Evolutionary conservation across 2,113 vertebrate species (phyloP).

Genomic region (Cyprinodon brontotheroides): DNA sequence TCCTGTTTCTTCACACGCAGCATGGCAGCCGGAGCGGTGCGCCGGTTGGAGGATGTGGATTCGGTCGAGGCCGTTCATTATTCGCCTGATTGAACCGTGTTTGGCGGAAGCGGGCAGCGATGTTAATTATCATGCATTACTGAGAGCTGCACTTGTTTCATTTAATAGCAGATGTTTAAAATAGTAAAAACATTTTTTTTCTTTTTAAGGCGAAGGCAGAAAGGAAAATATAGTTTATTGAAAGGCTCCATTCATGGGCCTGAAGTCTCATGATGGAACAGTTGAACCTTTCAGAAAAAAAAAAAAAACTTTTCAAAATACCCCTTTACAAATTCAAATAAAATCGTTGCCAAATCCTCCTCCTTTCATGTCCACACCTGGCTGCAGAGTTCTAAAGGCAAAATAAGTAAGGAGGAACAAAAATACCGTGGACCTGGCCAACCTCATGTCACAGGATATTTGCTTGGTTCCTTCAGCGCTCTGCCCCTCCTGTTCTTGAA

Average conservation of each 20-base stretch:
- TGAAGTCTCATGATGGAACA: slow-evolving; percentile 65
- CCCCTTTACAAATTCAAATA: slow-evolving; percentile 76
- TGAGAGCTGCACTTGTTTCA: slow-evolving; percentile 8
- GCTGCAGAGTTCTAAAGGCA: slow-evolving; percentile 65
- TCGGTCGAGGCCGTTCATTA: slow-evolving; percentile 62
- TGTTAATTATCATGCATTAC: slow-evolving; percentile 31
- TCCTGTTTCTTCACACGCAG: slow-evolving; percentile 62
- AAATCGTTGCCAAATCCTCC: slow-evolving; percentile 58
- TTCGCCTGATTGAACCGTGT: slow-evolving; percentile 51
- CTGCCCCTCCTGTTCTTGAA: slow-evolving; percentile 50
- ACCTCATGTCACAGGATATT: slow-evolving; percentile 73
- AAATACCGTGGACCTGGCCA: slow-evolving; percentile 50
- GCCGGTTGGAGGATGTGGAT: slow-evolving; percentile 51
- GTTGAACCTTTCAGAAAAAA: slow-evolving; percentile 75
- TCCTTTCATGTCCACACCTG: slow-evolving; percentile 82
- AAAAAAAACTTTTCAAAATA: slow-evolving; percentile 66
- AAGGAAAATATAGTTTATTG: slow-evolving; percentile 60
- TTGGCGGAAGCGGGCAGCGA: slow-evolving; percentile 20
- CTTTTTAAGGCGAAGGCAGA: slow-evolving; percentile 45
- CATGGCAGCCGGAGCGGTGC: slow-evolving; percentile 31
- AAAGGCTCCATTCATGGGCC: slow-evolving; percentile 78
- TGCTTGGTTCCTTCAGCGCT: slow-evolving; percentile 63
- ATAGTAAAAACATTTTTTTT: not conserved
- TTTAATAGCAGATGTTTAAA: slow-evolving; percentile 37
- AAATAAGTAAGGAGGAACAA: slow-evolving; percentile 3